These are phyloP conservation scores for Chymomyza fuscimana DNA, from an alignment of 2,888 invertebrate species.

Conservation along the genomic window DNA sequence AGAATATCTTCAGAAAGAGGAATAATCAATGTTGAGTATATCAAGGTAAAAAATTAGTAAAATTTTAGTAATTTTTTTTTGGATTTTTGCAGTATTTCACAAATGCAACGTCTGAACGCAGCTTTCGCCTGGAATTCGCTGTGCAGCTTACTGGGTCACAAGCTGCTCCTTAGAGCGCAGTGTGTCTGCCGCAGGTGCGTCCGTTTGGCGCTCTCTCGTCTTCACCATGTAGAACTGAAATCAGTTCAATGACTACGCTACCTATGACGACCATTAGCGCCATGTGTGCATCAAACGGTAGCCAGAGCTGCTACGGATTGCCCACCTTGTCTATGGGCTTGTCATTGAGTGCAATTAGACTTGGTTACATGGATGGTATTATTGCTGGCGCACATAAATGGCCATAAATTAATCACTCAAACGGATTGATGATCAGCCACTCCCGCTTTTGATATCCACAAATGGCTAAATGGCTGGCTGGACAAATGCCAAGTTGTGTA, in stretches of 20 bases:
- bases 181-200: neutral
- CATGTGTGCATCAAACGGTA: constrained; percentile 45
- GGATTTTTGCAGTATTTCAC: too few species aligned
- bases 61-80: too few species aligned
- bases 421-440: constrained; percentile 41
- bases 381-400: constrained; percentile 60
- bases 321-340: constrained; percentile 13
- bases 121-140: neutral
- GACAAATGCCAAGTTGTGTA: constrained; percentile 56
- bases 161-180: neutral
- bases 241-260: constrained; percentile 20
- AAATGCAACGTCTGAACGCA: neutral
- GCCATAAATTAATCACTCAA: constrained; percentile 74
- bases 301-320: constrained; percentile 30
- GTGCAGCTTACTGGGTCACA: neutral
- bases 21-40: too few species aligned
- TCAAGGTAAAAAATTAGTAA: too few species aligned
- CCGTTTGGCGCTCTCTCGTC: neutral
- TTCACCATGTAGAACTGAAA: constrained; percentile 15
- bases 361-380: constrained; percentile 2
- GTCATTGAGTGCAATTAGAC: constrained; percentile 3
- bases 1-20: too few species aligned
- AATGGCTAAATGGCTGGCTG: constrained; percentile 44
- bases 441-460: constrained; percentile 55
- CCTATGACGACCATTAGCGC: constrained; percentile 20